Conservation (phyloP, 2,113 vertebrate species). For the Calypte anna region DNA sequence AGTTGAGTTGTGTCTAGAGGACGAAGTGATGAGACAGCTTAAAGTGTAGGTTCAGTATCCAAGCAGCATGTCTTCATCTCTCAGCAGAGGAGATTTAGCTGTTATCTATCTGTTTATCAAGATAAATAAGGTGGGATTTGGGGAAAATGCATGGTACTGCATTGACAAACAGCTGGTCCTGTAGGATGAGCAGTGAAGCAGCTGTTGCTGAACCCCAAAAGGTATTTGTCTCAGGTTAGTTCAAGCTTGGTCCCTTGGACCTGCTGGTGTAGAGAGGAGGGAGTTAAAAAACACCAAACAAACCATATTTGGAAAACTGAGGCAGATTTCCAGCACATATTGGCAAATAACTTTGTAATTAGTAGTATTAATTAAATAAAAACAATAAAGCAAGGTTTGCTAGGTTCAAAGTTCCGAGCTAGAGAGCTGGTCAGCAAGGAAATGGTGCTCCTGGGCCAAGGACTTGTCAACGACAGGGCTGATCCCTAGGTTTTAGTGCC, state of each 20-base stretch:
- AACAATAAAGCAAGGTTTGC: not conserved
- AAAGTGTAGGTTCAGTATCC: not conserved
- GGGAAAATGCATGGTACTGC: not conserved
- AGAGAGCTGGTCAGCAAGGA: not conserved
- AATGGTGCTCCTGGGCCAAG: fast-evolving
- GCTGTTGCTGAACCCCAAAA: not conserved
- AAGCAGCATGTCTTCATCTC: not conserved
- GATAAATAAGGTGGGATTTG: not conserved
- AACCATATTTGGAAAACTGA: not conserved
- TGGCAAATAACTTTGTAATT: not conserved
- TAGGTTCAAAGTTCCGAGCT: not conserved
- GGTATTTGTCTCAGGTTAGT: not conserved
- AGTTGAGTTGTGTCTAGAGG: not conserved
- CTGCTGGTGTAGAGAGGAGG: not conserved
- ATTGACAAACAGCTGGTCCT: not conserved
- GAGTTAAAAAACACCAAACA: not conserved
- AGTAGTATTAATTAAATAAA: not conserved
- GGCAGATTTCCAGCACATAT: not conserved
- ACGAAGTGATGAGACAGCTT: not conserved
- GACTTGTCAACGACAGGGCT: too few species aligned
- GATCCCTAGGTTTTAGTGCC: not conserved
- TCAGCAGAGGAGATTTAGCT: not conserved
- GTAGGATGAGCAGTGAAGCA: not conserved
- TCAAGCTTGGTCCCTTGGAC: not conserved
- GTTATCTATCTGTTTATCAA: not conserved